Evolutionary conservation across 2,797 vertebrate species (phyloP), one percentile per base, ranked within the genome.

Genomic region (Hippoglossus hippoglossus): DNA sequence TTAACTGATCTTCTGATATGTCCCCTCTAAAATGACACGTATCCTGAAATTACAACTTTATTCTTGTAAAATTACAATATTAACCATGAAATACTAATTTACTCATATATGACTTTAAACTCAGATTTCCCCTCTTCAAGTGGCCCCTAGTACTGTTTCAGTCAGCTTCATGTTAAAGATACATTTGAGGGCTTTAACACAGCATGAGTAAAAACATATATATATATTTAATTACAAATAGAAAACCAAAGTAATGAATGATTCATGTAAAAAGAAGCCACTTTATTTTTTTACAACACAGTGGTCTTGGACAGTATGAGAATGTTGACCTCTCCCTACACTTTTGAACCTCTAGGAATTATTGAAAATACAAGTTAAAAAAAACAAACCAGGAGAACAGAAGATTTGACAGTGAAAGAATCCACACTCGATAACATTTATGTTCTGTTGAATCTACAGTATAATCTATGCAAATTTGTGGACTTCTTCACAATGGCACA

Each of bases 281-380:
- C 71, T 89, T 83, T 84, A 80, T 74, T 72, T 73, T 73, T 74
- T 71, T 77, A 82, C 74, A 87, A 71, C 76, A 85, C 71, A 86
- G 75, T 86, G 80, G 81, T 58, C 39, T 80, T 81, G 52, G 57
- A 89, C 84, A 88, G 72, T 76, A 52, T 75, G 63, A 77, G 62
- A 36, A 49, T 50, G 50, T 67, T 34, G 55, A 74, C 41, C 55
- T 52, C 65, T 76, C 61, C 67, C 68, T 79, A 86, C 63, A 61
- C 39, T 51, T 77, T 55, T 62, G 15, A 66, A 66, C 65, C 69
- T 82, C 63, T 74, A 68, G 52, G 63, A 83, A 58, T 82, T 77
- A 67, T 87, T 87, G 72, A 92, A 92, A 90, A 92, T 79, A 76
- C 82, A 82, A 58, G 54, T 74, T 18, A 21, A 36, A 58, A 39